phyloP scores from a whole-genome alignment of 2,888 invertebrate species.

The Halictus ligatus region DNA sequence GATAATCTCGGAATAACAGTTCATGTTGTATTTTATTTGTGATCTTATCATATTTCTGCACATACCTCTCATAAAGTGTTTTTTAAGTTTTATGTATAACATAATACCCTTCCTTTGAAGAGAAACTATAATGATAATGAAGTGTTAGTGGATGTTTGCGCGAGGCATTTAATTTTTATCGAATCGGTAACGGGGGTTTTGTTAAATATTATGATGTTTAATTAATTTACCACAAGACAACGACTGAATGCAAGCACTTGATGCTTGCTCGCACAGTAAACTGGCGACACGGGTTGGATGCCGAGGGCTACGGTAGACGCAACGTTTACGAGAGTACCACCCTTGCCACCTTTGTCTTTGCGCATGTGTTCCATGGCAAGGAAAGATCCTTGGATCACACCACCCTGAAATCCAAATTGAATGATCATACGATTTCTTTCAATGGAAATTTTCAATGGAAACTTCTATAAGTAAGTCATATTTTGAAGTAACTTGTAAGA shows the following conservation, averaged over 20 bases:
- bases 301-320: slow-evolving; percentile 86
- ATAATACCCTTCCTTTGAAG: too few species aligned
- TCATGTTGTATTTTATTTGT: too few species aligned
- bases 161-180: too few species aligned
- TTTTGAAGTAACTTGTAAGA: too few species aligned
- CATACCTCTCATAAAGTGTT: too few species aligned
- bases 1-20: too few species aligned
- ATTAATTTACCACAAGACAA: slow-evolving; percentile 67
- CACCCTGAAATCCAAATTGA: slow-evolving; percentile 74
- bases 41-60: too few species aligned
- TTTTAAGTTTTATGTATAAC: too few species aligned
- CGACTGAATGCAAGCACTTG: slow-evolving; percentile 76
- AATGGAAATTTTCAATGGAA: neutral
- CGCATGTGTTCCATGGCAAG: slow-evolving; percentile 83
- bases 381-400: slow-evolving; percentile 79
- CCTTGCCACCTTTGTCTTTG: slow-evolving; percentile 84
- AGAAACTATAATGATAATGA: too few species aligned
- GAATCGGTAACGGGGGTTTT: neutral
- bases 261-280: slow-evolving; percentile 86
- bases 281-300: slow-evolving; percentile 80
- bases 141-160: too few species aligned
- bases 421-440: neutral
- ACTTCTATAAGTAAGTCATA: too few species aligned
- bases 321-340: slow-evolving; percentile 88
- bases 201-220: neutral